Conservation (phyloP, 1,140 invertebrate species). For the Macrocentrus cingulum region DNA sequence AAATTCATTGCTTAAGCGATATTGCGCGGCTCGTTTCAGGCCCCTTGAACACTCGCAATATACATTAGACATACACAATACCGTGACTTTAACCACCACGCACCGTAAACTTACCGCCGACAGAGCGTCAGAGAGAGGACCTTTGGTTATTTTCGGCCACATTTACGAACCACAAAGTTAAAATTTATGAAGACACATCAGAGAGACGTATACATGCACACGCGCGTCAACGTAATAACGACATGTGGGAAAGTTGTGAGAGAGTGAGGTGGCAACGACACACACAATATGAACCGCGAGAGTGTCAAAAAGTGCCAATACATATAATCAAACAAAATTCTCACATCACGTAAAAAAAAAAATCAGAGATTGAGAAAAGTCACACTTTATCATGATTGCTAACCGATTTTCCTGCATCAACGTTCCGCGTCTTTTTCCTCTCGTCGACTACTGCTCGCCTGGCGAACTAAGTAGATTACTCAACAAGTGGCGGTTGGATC, state of each 20-base stretch:
- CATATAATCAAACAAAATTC: background rate
- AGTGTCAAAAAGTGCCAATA: no score
- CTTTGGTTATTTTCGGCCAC: constrained; percentile 42
- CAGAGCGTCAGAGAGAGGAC: constrained; percentile 10
- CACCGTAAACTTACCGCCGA: constrained; percentile 27
- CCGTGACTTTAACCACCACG: constrained; percentile 21
- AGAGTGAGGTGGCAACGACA: no score
- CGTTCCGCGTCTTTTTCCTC: constrained; percentile 14
- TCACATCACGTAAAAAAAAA: background rate
- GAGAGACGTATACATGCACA: no score
- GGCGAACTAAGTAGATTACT: constrained; percentile 57
- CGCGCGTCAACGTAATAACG: no score
- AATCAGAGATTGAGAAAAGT: constrained; percentile 11
- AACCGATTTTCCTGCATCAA: constrained; percentile 26
- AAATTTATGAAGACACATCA: constrained; percentile 42
- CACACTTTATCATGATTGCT: background rate
- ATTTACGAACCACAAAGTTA: constrained; percentile 44
- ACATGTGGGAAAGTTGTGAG: no score
- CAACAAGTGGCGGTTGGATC: constrained; percentile 58
- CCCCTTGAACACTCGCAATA: background rate
- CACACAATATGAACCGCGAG: no score
- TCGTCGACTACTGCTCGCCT: constrained; percentile 34
- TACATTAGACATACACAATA: constrained; percentile 1
- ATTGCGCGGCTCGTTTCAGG: constrained; percentile 15
- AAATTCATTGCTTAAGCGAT: constrained; percentile 20